Evolutionary conservation across 2,113 vertebrate genomes (phyloP), one percentile per base, ranked within the genome.

Genomic region (Cygnus atratus): DNA sequence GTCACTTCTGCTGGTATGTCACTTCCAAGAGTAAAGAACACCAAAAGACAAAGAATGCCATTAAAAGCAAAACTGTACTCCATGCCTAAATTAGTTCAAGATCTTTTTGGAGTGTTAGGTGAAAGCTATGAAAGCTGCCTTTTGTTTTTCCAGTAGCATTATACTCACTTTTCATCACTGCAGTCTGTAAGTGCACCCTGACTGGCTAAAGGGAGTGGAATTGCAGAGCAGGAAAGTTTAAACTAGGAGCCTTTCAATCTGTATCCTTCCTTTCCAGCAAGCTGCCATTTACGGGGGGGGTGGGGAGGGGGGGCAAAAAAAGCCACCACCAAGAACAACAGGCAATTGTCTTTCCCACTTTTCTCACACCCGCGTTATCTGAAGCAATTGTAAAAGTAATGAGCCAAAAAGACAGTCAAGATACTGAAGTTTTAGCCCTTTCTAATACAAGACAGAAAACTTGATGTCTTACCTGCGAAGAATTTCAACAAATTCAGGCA

Each of bases 361-460:
- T 2, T 22, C 71, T 33, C 13, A 0, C 0, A 0, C 14, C 33
- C 12, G 4, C 18, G 4, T 20, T 8, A 10, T 6, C 44, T 66
- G 62, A 85, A 80, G 37, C 28, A 73, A 48, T 7, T 39, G 17
- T 13, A n/a, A 75, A 76, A 84, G 9, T 68, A 9, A 6, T 61
- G 24, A 65, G 4, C 8, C 3, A 22, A 46, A 73, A 89, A 31
- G 26, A 18, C 8, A 76, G 50, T n/a, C 25, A 37, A 35, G 28
- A 26, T 18, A 11, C 10, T 37, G 4, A 21, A 41, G 4, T 39
- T 84, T 31, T 43, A 65, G 43, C 43, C 7, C 7, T 65, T 73
- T 9, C 4, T 72, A 4, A 1, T 22, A 55, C 6, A 20, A 21
- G 26, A 37, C 11, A 86, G 57, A 80, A 93, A 84, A 70, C 4